Evolutionary conservation across 2,888 invertebrate species (phyloP).

Genomic region (Dermolepida albohirtum): DNA sequence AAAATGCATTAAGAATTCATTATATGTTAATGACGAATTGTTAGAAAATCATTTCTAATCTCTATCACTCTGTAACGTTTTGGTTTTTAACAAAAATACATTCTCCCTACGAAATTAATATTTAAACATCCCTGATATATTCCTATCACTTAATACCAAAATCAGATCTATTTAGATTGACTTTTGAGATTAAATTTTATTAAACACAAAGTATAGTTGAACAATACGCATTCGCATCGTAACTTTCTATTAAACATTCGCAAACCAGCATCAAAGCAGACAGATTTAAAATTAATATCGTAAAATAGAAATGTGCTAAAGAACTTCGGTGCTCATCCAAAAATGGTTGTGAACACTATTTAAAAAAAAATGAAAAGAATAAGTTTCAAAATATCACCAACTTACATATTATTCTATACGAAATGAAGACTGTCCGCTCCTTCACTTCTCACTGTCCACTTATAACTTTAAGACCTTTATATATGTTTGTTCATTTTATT

Average conservation of each 20-base stretch:
- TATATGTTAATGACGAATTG: too few relatives aligned
- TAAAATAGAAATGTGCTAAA: conserved; percentile 43
- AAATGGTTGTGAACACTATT: conserved; percentile 59
- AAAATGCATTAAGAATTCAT: too few relatives aligned
- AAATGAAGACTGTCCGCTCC: neutral
- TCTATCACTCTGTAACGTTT: too few relatives aligned
- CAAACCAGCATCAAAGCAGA: neutral
- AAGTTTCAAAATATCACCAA: conserved; percentile 19
- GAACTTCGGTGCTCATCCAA: conserved; percentile 56
- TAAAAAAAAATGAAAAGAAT: conserved; percentile 6
- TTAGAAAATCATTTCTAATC: too few relatives aligned
- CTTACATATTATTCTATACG: conserved; percentile 9
- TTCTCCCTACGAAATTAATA: too few relatives aligned
- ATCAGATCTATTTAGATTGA: too few relatives aligned
- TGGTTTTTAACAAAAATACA: too few relatives aligned
- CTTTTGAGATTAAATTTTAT: neutral
- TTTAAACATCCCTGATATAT: too few relatives aligned
- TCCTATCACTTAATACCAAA: too few relatives aligned
- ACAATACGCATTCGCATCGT: conserved; percentile 22
- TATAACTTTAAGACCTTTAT: conserved; percentile 4
- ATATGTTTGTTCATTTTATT: conserved; percentile 12
- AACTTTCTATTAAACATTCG: neutral
- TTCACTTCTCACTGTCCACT: neutral
- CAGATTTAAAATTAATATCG: conserved; percentile 41
- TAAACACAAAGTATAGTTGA: neutral